phyloP scores from a whole-genome alignment of 2,113 vertebrate species.

The Helogale parvula region DNA sequence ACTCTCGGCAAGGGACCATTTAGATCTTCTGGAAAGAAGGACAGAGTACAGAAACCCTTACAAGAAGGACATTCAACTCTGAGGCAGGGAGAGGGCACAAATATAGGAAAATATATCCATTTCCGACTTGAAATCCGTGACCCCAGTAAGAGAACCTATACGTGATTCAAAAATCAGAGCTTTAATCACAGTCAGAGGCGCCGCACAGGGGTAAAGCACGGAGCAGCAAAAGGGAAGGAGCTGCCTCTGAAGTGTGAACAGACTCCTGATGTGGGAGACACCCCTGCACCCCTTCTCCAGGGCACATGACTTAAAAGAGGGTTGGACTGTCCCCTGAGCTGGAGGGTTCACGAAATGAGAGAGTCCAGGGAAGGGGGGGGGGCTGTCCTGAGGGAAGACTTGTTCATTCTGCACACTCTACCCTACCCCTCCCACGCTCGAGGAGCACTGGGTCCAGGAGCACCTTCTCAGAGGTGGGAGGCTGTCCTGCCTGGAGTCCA shows the following conservation, averaged over 20 bases:
- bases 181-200: neutral
- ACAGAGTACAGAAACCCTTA: neutral
- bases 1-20: neutral
- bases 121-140: neutral
- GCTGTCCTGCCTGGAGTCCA: neutral
- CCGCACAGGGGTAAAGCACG: neutral
- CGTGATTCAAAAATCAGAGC: neutral
- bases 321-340: too few relatives aligned
- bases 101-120: neutral
- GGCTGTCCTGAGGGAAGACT: neutral
- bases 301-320: neutral
- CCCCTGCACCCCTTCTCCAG: neutral
- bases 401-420: rapidly evolving
- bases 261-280: neutral
- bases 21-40: neutral
- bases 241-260: too few relatives aligned
- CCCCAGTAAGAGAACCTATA: neutral
- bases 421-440: rapidly evolving
- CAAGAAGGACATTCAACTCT: neutral
- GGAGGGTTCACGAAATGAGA: neutral
- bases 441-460: too few relatives aligned
- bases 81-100: neutral
- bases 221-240: neutral
- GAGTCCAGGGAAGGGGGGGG: neutral
- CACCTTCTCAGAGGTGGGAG: neutral